These are phyloP conservation scores for Diorhabda elongata DNA, from an alignment of 1,140 invertebrate species.

Conservation along the genomic window DNA sequence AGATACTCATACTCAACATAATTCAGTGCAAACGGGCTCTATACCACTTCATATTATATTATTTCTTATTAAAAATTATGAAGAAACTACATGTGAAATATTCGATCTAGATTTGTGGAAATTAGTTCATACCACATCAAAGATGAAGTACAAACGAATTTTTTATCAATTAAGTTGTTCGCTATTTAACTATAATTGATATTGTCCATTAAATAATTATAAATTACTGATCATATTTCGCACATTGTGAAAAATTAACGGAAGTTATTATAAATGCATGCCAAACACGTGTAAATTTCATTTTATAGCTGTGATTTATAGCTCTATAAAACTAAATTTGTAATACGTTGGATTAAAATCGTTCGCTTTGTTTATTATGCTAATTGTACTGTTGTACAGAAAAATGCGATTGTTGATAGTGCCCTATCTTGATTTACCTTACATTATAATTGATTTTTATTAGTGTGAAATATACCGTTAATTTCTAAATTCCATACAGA, in stretches of 20 bases:
- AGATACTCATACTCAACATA: no score
- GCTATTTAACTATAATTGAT: conserved; percentile 27
- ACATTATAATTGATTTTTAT: no score
- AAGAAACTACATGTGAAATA: no score
- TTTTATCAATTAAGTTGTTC: conserved; percentile 25
- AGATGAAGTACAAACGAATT: neutral
- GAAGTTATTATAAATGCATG: conserved; percentile 29
- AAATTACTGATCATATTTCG: conserved; percentile 31
- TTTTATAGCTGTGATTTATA: conserved; percentile 35
- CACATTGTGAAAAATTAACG: conserved; percentile 31
- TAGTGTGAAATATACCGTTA: no score
- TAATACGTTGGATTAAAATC: conserved; percentile 25
- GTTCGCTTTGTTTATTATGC: neutral
- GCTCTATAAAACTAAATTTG: conserved; percentile 32
- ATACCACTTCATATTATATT: no score
- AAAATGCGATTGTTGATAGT: neutral
- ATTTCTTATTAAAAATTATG: no score
- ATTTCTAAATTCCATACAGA: no score
- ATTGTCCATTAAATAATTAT: conserved; percentile 21
- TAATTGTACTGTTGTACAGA: neutral
- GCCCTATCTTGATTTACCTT: no score
- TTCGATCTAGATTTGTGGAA: no score
- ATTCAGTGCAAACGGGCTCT: no score
- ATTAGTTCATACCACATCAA: conserved; percentile 21
- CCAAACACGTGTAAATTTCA: conserved; percentile 36